Conservation (phyloP, 2,888 invertebrate genomes). For the Parelbella ahira region DNA sequence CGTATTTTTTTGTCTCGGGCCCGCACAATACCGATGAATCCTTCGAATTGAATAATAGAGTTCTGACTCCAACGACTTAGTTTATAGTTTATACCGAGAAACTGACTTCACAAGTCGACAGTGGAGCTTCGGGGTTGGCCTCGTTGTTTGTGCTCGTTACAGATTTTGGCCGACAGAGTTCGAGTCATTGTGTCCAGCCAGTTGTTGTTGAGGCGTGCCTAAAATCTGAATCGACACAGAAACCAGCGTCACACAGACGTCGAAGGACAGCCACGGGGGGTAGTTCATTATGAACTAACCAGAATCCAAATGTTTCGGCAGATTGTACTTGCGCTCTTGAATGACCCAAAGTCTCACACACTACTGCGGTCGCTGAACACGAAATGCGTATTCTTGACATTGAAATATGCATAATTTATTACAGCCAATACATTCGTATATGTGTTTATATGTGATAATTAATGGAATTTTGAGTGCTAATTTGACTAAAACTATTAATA, state of each 20-base stretch:
- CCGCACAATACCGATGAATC: conserved; percentile 72
- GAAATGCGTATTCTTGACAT: conserved; percentile 35
- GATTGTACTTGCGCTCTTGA: conserved; percentile 45
- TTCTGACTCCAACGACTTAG: conserved; percentile 59
- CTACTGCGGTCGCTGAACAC: conserved; percentile 33
- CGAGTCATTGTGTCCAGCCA: conserved; percentile 55
- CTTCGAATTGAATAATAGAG: conserved; percentile 73
- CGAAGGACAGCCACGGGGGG: conserved; percentile 46
- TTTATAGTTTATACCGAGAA: conserved; percentile 63
- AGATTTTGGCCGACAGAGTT: conserved; percentile 53
- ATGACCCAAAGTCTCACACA: conserved; percentile 47
- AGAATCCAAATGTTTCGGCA: conserved; percentile 61
- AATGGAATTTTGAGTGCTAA: too few species aligned
- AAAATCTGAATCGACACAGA: conserved; percentile 27
- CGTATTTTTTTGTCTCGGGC: conserved; percentile 62
- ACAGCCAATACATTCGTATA: too few species aligned
- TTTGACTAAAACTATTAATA: too few species aligned
- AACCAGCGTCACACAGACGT: conserved; percentile 38
- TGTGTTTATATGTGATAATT: too few species aligned
- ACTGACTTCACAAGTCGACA: conserved; percentile 76
- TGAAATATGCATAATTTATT: too few species aligned
- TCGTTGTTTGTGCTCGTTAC: conserved; percentile 57
- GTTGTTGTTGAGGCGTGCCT: conserved; percentile 56
- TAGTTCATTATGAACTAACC: conserved; percentile 65
- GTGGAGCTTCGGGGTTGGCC: conserved; percentile 51